phyloP scores from a whole-genome alignment of 2,797 vertebrate genomes.

The Telmatherina bonti region DNA sequence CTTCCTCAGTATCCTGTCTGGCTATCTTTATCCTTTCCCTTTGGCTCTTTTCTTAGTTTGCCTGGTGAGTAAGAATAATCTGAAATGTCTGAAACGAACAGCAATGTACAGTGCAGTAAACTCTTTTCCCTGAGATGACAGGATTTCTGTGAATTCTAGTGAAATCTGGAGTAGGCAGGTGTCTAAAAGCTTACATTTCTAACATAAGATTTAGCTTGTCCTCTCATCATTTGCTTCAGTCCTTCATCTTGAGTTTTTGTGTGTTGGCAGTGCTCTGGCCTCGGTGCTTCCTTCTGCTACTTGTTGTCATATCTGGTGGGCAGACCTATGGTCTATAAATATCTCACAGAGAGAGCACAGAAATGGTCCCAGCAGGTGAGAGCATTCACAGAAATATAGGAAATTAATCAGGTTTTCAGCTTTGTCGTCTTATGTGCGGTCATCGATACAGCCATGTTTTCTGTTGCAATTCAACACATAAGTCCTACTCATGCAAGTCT shows the following conservation, averaged over 20 bases:
- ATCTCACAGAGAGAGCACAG: conserved; percentile 94
- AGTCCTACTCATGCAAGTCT: not conserved
- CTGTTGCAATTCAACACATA: not conserved
- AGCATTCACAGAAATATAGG: not conserved
- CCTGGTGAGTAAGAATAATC: conserved; percentile 88
- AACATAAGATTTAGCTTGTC: not conserved
- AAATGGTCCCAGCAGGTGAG: conserved; percentile 98
- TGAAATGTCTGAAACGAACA: conserved; percentile 25
- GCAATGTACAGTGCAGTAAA: not conserved
- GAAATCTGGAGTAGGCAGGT: too few relatives aligned
- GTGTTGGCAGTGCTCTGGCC: conserved; percentile 91
- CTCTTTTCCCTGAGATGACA: not conserved
- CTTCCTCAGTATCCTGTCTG: conserved; percentile 98
- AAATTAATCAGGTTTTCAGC: not conserved
- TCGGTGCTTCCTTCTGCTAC: conserved; percentile 97
- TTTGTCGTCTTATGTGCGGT: not conserved
- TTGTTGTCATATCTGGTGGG: conserved; percentile 97
- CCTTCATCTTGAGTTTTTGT: conserved; percentile 23
- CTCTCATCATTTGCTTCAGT: conserved; percentile 1
- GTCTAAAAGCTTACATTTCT: not conserved
- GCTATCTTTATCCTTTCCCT: conserved; percentile 98
- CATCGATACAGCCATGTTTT: not conserved
- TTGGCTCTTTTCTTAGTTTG: conserved; percentile 97
- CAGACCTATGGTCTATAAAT: conserved; percentile 95
- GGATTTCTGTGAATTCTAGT: not conserved